Evolutionary conservation across 2,113 vertebrate genomes (phyloP).

Genomic region (Salvator merianae): DNA sequence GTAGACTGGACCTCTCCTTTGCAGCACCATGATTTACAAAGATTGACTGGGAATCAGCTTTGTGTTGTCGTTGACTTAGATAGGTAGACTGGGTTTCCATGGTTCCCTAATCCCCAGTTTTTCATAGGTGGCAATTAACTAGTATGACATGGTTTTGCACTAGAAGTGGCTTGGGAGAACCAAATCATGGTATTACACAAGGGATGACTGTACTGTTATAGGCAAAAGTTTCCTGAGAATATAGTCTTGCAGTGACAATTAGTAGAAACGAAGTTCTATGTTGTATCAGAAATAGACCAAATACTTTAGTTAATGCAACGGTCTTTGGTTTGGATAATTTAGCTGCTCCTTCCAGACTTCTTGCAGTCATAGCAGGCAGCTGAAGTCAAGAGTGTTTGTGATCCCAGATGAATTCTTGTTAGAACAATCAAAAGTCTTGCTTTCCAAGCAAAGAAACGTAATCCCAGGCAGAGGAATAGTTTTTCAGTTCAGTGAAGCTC

Average conservation of each 20-base stretch:
- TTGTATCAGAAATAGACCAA: background rate
- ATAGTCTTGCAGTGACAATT: background rate
- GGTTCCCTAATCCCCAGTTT: no score
- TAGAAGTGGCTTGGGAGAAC: no score
- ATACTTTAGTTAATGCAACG: background rate
- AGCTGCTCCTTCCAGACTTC: background rate
- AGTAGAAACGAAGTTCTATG: background rate
- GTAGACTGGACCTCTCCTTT: no score
- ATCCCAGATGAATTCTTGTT: background rate
- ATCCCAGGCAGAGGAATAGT: background rate
- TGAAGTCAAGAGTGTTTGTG: background rate
- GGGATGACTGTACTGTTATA: no score
- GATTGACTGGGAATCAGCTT: no score
- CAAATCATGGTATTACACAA: no score
- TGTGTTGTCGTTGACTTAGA: no score
- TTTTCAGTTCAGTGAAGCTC: conserved; percentile 23
- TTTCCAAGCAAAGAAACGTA: background rate
- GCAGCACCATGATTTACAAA: no score
- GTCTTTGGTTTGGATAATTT: background rate
- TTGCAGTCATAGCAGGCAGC: background rate
- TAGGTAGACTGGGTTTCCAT: no score
- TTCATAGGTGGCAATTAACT: no score
- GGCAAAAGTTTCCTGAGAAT: background rate
- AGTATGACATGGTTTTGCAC: no score
- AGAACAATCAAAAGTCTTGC: background rate